phyloP scores from a whole-genome alignment of 2,888 invertebrate genomes.

The Amorpha juglandis region DNA sequence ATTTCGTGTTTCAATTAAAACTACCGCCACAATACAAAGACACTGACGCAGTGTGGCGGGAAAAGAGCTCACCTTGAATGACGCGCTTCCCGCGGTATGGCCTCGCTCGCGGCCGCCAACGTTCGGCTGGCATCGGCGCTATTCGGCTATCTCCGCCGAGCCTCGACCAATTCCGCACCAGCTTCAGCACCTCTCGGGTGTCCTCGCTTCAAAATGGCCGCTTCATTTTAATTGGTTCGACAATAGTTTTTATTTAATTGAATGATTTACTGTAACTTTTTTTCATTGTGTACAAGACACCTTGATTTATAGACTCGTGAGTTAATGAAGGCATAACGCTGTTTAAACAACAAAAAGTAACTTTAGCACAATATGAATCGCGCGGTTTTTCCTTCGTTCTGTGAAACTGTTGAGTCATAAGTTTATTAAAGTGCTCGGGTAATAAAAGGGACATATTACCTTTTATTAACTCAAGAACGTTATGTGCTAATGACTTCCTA shows the following conservation, averaged over 20 bases:
- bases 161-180: conserved; percentile 30
- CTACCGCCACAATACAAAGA: conserved; percentile 66
- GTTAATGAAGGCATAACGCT: conserved; percentile 23
- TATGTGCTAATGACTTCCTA: conserved; percentile 22
- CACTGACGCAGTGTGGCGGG: conserved; percentile 72
- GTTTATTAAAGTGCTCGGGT: conserved; percentile 11
- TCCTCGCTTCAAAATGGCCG: conserved; percentile 53
- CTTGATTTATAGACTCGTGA: conserved; percentile 25
- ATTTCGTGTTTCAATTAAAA: conserved; percentile 50
- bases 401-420: conserved; percentile 13
- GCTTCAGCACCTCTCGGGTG: conserved; percentile 44
- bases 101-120: conserved; percentile 79
- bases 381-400: conserved; percentile 21
- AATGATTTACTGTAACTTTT: conserved; percentile 32
- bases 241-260: conserved; percentile 53
- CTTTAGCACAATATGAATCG: neutral
- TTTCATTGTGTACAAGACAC: conserved; percentile 20
- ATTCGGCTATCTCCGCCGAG: conserved; percentile 47
- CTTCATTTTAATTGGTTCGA: conserved; percentile 58
- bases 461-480: conserved; percentile 21
- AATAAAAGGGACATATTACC: conserved; percentile 20
- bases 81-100: conserved; percentile 75
- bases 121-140: conserved; percentile 53
- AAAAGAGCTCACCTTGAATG: conserved; percentile 78
- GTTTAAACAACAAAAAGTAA: conserved; percentile 11